These are phyloP conservation scores for Ptychodera flava DNA, from an alignment of 35 echinoderm and acorn worm genomes.

Conservation along the genomic window DNA sequence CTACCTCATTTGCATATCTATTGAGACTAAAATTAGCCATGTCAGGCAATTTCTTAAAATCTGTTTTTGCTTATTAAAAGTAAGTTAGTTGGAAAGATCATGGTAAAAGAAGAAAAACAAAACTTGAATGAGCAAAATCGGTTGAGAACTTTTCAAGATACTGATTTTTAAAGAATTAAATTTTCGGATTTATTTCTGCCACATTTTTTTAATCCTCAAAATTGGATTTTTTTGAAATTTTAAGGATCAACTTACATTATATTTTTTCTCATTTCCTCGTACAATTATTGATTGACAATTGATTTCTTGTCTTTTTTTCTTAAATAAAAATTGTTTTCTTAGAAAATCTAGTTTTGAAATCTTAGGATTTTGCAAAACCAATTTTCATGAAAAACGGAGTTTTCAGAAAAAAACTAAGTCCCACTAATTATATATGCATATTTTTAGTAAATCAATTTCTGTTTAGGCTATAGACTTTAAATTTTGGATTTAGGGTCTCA, in stretches of 20 bases:
- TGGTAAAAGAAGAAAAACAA: not conserved
- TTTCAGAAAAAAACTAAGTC: not conserved
- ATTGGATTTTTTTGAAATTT: not conserved
- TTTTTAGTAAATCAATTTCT: not conserved
- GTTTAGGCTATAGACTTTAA: not conserved
- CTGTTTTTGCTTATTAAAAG: not conserved
- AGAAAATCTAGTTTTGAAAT: not conserved
- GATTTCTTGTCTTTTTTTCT: not conserved
- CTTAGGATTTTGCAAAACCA: not conserved
- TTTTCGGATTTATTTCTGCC: not conserved
- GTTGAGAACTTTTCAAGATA: not conserved
- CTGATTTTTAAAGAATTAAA: not conserved
- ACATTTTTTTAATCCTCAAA: not conserved
- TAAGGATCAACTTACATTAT: not conserved
- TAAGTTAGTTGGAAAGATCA: not conserved
- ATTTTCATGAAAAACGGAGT: not conserved
- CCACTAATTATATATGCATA: not conserved
- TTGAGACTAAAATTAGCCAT: too few species aligned
- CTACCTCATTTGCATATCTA: too few species aligned
- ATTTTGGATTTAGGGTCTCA: not conserved
- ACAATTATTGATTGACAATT: not conserved
- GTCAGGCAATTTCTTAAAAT: not conserved
- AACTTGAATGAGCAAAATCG: not conserved
- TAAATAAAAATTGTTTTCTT: not conserved
- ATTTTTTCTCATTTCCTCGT: not conserved